Percentiles rank a stretch among this genome's conserved stretches.
phyloP scores from a whole-genome alignment of 1,140 invertebrate species.

The Lasaia peninsularis region DNA sequence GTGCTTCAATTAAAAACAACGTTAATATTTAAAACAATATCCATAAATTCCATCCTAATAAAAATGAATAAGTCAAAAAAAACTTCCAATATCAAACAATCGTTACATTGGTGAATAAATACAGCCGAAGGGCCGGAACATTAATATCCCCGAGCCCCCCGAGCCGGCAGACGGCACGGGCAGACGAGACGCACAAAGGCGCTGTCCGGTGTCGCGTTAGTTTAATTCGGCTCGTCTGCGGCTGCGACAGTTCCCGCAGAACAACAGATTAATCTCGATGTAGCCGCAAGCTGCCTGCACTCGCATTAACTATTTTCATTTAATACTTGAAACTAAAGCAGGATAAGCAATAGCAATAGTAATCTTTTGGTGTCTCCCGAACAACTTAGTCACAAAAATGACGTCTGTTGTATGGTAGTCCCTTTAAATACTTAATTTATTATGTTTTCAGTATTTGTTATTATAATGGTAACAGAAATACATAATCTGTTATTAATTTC shows the following conservation, averaged over 20 bases:
- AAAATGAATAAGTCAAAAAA: too few relatives aligned
- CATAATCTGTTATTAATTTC: too few relatives aligned
- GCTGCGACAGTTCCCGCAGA: constrained; percentile 23
- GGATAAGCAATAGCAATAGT: too few relatives aligned
- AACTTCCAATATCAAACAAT: not conserved
- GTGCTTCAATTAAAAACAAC: too few relatives aligned
- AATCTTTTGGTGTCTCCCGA: too few relatives aligned
- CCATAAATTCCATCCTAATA: too few relatives aligned
- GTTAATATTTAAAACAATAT: too few relatives aligned
- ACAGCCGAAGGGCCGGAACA: not conserved
- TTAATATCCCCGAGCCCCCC: not conserved
- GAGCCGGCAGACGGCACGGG: not conserved
- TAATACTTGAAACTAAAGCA: constrained; percentile 5
- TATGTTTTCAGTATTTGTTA: too few relatives aligned
- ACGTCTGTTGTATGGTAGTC: too few relatives aligned
- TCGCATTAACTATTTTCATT: not conserved
- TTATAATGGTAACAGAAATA: too few relatives aligned
- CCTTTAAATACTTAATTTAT: too few relatives aligned
- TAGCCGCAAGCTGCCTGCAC: constrained; percentile 24
- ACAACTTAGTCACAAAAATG: too few relatives aligned
- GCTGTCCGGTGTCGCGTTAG: constrained; percentile 38
- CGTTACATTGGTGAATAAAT: not conserved
- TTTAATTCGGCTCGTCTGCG: constrained; percentile 44
- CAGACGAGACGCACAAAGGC: constrained; percentile 30
- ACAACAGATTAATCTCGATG: constrained; percentile 40